phyloP scores from a whole-genome alignment of 2,888 invertebrate genomes.

The Philhelius pedissequus region DNA sequence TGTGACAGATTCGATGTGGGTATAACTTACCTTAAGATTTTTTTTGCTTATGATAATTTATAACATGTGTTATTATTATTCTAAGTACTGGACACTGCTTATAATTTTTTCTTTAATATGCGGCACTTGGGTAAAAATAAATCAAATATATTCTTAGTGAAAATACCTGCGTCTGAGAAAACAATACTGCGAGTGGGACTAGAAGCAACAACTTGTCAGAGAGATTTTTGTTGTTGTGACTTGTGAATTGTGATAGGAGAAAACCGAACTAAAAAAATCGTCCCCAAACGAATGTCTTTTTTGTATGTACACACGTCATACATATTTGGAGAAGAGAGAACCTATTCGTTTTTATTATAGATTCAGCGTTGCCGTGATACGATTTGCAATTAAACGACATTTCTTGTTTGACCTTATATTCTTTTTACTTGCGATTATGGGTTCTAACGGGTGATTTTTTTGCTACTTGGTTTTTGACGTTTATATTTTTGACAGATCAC shows the following conservation, averaged over 20 bases:
- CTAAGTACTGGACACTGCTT: too few species aligned
- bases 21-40: background rate
- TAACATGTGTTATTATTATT: background rate
- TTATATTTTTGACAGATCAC: too few species aligned
- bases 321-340: background rate
- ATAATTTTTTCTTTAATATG: background rate
- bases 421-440: too few species aligned
- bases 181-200: background rate
- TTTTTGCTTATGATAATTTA: background rate
- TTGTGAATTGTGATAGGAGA: background rate
- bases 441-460: too few species aligned
- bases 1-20: background rate
- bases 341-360: background rate
- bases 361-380: background rate
- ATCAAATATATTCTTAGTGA: background rate
- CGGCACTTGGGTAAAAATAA: background rate
- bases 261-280: background rate
- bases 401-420: too few species aligned
- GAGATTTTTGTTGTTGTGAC: background rate
- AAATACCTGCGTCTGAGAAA: background rate
- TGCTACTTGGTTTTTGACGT: too few species aligned
- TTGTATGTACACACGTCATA: too few species aligned
- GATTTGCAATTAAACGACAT: too few species aligned
- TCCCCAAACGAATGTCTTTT: background rate
- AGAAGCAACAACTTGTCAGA: slow-evolving; percentile 58